These are phyloP conservation scores for Probaryconus sp. DNA, from an alignment of 1,140 invertebrate genomes.

Conservation along the genomic window DNA sequence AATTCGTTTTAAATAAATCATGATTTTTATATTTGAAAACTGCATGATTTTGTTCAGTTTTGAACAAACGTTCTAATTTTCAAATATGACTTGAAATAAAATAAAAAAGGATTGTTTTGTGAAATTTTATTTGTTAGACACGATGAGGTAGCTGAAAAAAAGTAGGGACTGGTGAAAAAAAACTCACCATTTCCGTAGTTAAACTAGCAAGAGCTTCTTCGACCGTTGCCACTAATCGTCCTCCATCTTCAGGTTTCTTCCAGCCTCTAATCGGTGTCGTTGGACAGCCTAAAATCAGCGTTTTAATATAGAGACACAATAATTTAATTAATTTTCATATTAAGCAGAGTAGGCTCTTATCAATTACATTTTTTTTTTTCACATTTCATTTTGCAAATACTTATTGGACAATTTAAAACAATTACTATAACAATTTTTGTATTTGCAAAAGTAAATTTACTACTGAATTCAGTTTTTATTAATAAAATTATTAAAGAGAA, in stretches of 20 bases:
- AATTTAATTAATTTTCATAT: conserved; percentile 8
- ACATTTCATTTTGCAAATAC: no score
- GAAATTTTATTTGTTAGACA: conserved; percentile 19
- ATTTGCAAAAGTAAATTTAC: no score
- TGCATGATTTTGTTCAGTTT: no score
- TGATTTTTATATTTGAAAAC: no score
- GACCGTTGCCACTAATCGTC: conserved; percentile 78
- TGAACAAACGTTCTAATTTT: neutral
- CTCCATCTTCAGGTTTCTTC: conserved; percentile 68
- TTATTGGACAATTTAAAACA: no score
- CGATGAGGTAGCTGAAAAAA: conserved; percentile 5
- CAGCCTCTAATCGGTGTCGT: conserved; percentile 78
- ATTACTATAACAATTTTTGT: no score
- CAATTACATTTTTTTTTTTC: neutral
- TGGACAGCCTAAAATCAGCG: conserved; percentile 79
- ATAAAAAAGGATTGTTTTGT: conserved; percentile 15
- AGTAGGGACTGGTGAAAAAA: neutral
- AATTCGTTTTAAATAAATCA: no score
- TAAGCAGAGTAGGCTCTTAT: no score
- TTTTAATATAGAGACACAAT: neutral
- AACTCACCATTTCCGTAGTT: conserved; percentile 88
- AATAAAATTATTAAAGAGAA: no score
- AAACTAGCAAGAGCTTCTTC: conserved; percentile 86
- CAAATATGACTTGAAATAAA: conserved; percentile 5
- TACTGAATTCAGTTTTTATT: no score